Evolutionary conservation across 2,797 vertebrate genomes (phyloP).

Genomic region (Aselliscus stoliczkanus): DNA sequence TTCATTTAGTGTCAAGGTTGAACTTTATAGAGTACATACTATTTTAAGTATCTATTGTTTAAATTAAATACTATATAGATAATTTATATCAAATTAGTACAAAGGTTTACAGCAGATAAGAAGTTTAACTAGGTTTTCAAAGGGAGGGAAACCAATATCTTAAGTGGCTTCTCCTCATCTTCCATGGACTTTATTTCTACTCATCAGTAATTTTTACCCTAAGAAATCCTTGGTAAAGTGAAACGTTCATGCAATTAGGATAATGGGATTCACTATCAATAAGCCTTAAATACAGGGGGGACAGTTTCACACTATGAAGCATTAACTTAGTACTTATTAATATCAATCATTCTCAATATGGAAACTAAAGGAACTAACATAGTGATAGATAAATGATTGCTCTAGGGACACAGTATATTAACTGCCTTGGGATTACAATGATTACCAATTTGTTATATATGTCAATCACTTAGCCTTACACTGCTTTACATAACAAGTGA

Average conservation of each 20-base stretch:
- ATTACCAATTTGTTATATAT: background rate
- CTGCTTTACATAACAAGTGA: background rate
- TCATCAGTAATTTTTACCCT: background rate
- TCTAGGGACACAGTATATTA: background rate
- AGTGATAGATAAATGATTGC: background rate
- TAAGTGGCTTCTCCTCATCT: background rate
- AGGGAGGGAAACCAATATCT: background rate
- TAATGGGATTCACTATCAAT: background rate
- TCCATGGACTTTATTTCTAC: slow-evolving; percentile 26
- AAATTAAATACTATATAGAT: slow-evolving; percentile 28
- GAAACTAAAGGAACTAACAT: background rate
- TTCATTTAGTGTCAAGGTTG: background rate
- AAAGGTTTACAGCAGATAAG: background rate
- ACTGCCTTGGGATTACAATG: background rate
- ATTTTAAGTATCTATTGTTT: slow-evolving; percentile 26
- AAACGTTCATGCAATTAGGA: slow-evolving; percentile 25
- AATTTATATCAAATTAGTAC: background rate
- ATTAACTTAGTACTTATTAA: background rate
- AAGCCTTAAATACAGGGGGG: background rate
- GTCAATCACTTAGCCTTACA: background rate
- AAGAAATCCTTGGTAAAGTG: background rate
- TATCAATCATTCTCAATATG: background rate
- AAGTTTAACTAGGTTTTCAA: background rate
- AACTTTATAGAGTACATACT: background rate
- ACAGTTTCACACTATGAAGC: background rate